phyloP scores from a whole-genome alignment of 1,140 invertebrate genomes.

The Venustaconcha ellipsiformis region DNA sequence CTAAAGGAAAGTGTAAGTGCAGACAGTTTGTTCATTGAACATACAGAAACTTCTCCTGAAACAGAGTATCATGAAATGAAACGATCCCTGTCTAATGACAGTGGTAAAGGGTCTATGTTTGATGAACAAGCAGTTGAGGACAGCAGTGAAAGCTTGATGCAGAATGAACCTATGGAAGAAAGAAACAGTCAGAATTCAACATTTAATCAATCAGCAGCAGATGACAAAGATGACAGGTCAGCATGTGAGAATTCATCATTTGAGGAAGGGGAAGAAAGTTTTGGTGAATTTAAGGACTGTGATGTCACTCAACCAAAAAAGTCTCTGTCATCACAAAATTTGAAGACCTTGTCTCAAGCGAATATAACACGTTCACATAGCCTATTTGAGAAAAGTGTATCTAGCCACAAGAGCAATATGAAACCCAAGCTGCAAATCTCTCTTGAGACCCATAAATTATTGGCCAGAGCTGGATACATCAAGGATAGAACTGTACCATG shows the following conservation, averaged over 20 bases:
- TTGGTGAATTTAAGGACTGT: not conserved
- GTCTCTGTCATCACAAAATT: not conserved
- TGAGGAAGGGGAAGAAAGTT: not conserved
- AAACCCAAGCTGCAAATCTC: conserved; percentile 61
- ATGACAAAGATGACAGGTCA: not conserved
- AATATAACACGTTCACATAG: conserved; percentile 48
- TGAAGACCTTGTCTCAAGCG: conserved; percentile 3
- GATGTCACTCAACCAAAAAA: not conserved
- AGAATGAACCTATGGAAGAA: not conserved
- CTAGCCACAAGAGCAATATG: conserved; percentile 41
- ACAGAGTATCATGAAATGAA: conserved; percentile 32
- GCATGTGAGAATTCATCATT: not conserved
- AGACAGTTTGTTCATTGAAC: conserved; percentile 52
- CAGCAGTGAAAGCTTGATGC: no score
- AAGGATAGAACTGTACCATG: conserved; percentile 22
- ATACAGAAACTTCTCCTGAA: not conserved
- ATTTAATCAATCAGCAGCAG: not conserved
- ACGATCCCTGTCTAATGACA: conserved; percentile 48
- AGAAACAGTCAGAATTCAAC: not conserved
- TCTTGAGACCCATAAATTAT: conserved; percentile 56
- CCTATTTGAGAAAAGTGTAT: conserved; percentile 34
- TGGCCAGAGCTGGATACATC: conserved; percentile 58
- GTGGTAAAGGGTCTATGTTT: conserved; percentile 53
- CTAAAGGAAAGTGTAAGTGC: conserved; percentile 26
- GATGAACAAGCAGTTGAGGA: conserved; percentile 34